Evolutionary conservation across 2,797 vertebrate species (phyloP).

Genomic region (Myiothlypis coronata): DNA sequence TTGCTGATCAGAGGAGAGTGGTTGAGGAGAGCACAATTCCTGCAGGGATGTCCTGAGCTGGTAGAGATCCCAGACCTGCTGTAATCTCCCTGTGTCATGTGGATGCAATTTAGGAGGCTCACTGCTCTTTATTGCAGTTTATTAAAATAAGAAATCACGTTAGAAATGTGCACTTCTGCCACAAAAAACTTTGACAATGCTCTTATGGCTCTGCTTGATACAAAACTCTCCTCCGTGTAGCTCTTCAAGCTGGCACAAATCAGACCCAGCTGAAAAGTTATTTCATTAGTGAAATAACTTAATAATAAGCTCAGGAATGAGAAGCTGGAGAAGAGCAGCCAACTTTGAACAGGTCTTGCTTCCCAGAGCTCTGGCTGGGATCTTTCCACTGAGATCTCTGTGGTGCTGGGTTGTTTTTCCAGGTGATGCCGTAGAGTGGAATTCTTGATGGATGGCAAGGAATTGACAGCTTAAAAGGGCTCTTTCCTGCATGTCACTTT

Average conservation of each 20-base stretch:
- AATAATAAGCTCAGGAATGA: background rate
- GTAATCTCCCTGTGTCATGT: background rate
- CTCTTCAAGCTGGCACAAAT: background rate
- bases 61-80: background rate
- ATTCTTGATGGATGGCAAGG: background rate
- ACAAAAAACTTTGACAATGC: background rate
- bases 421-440: background rate
- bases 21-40: background rate
- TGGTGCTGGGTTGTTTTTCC: background rate
- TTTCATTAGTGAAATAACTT: background rate
- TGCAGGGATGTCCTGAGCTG: background rate
- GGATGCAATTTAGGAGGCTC: background rate
- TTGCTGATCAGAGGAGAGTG: background rate
- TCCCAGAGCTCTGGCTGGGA: background rate
- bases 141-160: background rate
- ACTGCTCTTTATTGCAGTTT: background rate
- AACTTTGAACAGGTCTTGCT: background rate
- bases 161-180: background rate
- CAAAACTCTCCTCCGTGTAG: background rate
- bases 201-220: background rate
- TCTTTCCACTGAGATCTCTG: background rate
- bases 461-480: background rate
- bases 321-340: background rate
- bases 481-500: background rate
- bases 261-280: background rate